These are phyloP conservation scores for Tachysurus fulvidraco DNA, from an alignment of 2,113 vertebrate genomes.

Conservation along the genomic window DNA sequence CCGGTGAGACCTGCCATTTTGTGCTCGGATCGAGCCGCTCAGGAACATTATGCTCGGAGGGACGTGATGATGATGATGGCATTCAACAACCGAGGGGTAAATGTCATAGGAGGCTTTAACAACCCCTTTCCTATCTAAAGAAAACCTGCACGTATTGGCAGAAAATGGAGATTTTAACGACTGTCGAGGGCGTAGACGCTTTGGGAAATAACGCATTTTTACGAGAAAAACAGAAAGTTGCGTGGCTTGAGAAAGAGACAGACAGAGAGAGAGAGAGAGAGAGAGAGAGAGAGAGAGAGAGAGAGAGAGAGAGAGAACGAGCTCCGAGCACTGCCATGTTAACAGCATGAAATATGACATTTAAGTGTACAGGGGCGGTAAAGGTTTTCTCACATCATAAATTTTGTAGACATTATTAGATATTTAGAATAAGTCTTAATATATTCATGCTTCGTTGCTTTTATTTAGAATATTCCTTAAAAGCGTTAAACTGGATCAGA, in stretches of 20 bases:
- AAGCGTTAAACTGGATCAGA: neutral
- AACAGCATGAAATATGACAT: constrained; percentile 58
- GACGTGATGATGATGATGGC: constrained; percentile 70
- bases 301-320: neutral
- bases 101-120: constrained; percentile 73
- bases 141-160: constrained; percentile 50
- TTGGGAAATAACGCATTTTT: constrained; percentile 42
- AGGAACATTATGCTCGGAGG: constrained; percentile 76
- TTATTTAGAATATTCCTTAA: neutral
- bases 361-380: constrained; percentile 7
- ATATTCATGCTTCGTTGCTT: neutral
- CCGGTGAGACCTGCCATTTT: constrained; percentile 93
- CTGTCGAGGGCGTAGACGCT: constrained; percentile 46
- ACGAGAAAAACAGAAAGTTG: constrained; percentile 59
- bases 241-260: constrained; percentile 27
- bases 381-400: neutral
- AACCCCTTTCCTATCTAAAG: constrained; percentile 57
- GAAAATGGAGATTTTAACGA: constrained; percentile 51
- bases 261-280: constrained; percentile 10
- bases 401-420: constrained; percentile 11
- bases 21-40: constrained; percentile 83
- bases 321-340: constrained; percentile 49
- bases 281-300: constrained; percentile 13
- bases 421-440: constrained; percentile 2
- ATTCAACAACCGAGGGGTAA: constrained; percentile 72